These are phyloP conservation scores for Macrosteles quadrilineatus DNA, from an alignment of 1,140 invertebrate species.

Conservation along the genomic window DNA sequence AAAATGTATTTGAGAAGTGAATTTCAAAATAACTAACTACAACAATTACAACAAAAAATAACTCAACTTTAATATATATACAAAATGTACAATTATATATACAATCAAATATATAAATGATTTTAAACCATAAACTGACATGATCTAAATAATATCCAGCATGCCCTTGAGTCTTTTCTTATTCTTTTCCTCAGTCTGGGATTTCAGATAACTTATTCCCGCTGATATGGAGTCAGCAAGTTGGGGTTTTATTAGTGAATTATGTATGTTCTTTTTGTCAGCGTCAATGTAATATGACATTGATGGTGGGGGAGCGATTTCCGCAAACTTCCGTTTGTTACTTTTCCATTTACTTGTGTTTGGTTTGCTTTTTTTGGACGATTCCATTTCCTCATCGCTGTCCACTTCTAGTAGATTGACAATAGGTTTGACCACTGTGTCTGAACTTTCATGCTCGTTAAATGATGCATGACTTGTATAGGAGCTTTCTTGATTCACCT, in stretches of 20 bases:
- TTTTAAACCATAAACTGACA: not conserved
- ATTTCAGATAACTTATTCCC: constrained; percentile 66
- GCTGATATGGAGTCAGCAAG: constrained; percentile 63
- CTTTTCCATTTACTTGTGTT: not conserved
- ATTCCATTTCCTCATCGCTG: constrained; percentile 9
- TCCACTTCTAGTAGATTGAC: constrained; percentile 15
- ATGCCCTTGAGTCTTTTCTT: constrained; percentile 29
- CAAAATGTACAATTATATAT: too few relatives aligned
- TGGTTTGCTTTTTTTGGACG: not conserved
- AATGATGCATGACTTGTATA: constrained; percentile 34
- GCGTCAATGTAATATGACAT: constrained; percentile 62
- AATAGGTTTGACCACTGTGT: constrained; percentile 38
- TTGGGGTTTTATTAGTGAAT: constrained; percentile 30
- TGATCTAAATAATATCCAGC: constrained; percentile 26
- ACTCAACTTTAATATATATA: too few relatives aligned
- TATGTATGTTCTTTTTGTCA: not conserved
- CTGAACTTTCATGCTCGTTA: constrained; percentile 38
- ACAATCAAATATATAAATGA: not conserved
- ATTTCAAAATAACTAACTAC: too few relatives aligned
- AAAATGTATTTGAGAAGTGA: too few relatives aligned
- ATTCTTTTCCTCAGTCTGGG: constrained; percentile 57
- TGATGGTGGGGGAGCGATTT: constrained; percentile 64
- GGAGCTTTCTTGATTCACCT: too few relatives aligned
- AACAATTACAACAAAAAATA: too few relatives aligned
- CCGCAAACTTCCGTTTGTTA: constrained; percentile 47